phyloP scores from a whole-genome alignment of 2,113 vertebrate species.

The Brachyistius frenatus region DNA sequence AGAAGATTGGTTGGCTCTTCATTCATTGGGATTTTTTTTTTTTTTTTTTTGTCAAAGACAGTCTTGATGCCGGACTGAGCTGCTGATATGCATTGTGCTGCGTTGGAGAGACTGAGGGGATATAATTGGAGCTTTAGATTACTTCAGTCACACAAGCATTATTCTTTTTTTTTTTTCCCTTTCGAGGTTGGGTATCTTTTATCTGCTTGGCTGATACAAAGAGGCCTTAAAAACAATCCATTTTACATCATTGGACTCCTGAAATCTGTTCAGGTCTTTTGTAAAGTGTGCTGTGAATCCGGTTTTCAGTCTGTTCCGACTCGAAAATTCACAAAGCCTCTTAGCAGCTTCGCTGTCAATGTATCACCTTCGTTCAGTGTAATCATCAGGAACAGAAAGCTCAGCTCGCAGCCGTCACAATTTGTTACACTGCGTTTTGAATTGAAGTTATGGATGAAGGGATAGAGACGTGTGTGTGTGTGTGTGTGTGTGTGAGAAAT shows the following conservation, averaged over 20 bases:
- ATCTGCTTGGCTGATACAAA: too few relatives aligned
- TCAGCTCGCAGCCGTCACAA: constrained; percentile 22
- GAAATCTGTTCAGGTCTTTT: background rate
- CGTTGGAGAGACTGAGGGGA: background rate
- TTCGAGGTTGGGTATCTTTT: too few relatives aligned
- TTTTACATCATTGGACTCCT: too few relatives aligned
- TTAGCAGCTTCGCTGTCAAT: constrained; percentile 8
- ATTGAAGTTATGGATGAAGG: constrained; percentile 61
- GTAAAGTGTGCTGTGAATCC: background rate
- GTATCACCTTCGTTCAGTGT: constrained; percentile 12
- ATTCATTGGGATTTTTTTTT: constrained; percentile 3
- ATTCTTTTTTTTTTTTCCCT: too few relatives aligned
- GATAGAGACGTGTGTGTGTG: constrained; percentile 39
- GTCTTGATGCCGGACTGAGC: background rate
- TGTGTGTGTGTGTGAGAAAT: background rate
- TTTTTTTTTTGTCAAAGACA: background rate
- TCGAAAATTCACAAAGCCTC: background rate
- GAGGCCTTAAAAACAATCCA: too few relatives aligned
- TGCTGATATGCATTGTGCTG: background rate
- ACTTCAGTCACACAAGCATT: too few relatives aligned
- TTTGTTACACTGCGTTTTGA: constrained; percentile 47
- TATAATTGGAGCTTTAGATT: background rate
- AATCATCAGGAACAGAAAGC: constrained; percentile 43
- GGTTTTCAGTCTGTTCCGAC: background rate
- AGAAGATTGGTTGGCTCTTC: constrained; percentile 27